A percentile compares a stretch with the other conserved stretches of the same genome.
Conservation (phyloP, 2,113 vertebrate species). For the Melanerpes aurifrons region DNA sequence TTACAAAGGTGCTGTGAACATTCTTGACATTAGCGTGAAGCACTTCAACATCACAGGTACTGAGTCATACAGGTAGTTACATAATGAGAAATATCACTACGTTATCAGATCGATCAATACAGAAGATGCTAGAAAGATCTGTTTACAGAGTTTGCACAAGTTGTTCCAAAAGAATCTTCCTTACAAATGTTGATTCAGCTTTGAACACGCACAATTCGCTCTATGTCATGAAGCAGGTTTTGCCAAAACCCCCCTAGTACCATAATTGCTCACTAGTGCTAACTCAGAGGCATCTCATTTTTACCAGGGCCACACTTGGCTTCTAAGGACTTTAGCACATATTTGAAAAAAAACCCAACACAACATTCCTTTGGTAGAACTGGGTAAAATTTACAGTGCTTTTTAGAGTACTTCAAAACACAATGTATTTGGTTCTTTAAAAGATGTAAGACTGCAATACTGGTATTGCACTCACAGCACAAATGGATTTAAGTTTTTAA, state of each 20-base stretch:
- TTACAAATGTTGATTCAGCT: not conserved
- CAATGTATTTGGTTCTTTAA: not conserved
- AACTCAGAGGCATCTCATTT: not conserved
- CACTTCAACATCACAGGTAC: not conserved
- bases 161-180: not conserved
- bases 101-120: not conserved
- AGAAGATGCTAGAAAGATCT: not conserved
- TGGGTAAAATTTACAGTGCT: not conserved
- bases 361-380: slow-evolving; percentile 22
- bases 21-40: slow-evolving; percentile 49
- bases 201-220: not conserved
- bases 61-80: not conserved
- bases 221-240: not conserved
- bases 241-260: not conserved
- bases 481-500: not conserved
- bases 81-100: not conserved
- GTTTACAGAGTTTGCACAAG: not conserved
- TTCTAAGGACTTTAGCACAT: not conserved
- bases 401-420: not conserved
- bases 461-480: not conserved
- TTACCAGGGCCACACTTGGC: not conserved
- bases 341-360: not conserved
- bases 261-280: not conserved
- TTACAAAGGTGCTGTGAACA: slow-evolving; percentile 45
- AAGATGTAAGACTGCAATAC: not conserved